Evolutionary conservation across 2,797 vertebrate genomes (phyloP).

Genomic region (Petrocephalus schoutedeni): DNA sequence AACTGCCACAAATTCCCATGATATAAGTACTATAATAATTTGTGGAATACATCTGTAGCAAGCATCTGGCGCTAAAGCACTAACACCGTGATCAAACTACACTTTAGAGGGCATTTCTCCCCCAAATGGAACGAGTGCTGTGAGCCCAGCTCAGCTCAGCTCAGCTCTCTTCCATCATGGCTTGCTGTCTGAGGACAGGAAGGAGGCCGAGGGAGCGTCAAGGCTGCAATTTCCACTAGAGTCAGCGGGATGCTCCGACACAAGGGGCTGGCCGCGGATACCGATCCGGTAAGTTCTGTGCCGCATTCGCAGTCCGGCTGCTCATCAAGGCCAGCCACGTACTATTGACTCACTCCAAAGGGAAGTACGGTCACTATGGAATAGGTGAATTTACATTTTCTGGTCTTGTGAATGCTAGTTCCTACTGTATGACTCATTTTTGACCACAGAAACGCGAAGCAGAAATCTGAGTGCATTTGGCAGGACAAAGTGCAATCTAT

Average conservation of each 20-base stretch:
- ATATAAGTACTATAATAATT: background rate
- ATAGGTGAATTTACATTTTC: background rate
- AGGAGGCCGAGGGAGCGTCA: background rate
- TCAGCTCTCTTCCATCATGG: background rate
- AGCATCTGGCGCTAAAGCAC: background rate
- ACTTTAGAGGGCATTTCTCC: background rate
- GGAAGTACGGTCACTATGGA: background rate
- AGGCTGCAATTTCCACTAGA: background rate
- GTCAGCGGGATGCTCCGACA: background rate
- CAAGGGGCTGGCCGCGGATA: background rate
- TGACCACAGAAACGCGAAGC: background rate
- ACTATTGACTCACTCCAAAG: background rate
- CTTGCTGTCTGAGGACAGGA: background rate
- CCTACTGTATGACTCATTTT: background rate
- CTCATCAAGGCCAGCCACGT: background rate
- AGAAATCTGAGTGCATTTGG: background rate
- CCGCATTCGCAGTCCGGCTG: background rate
- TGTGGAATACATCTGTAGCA: background rate
- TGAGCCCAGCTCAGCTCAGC: background rate
- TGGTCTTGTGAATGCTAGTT: background rate
- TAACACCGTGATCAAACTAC: background rate
- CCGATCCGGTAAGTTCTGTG: background rate
- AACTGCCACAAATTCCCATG: background rate
- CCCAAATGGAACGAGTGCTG: background rate
- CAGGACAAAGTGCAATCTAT: background rate